Evolutionary conservation across 1,140 invertebrate species (phyloP), one percentile per base, ranked within the genome.

Genomic region (Muscidifurax raptorellus): DNA sequence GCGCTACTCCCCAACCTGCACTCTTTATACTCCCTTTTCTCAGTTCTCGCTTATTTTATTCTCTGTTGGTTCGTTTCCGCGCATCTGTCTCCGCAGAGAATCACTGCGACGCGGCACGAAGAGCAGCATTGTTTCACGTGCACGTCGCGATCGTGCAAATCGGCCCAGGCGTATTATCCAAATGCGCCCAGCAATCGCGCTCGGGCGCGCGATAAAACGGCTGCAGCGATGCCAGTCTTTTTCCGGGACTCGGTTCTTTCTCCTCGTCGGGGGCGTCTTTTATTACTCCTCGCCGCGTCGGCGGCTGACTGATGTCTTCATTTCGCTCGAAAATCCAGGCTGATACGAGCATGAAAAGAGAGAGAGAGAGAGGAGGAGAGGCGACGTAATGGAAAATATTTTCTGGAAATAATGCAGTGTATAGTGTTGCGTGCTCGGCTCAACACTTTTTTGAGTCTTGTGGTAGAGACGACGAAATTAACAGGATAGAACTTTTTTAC

Each of bases 61-160:
- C 72, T 27, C n/a, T 47, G 6, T 75, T 47, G 1, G 22, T 59
- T 59, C 52, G 18, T 59, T 59, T 59, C 6, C 52, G 52, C 6
- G 22, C 22, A 59, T 59, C 52, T n/a, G 18, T 27, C 30, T 25
- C 30, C 15, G 2, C 52, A 7, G 18, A 59, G 52, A 59, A 59
- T 59, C 18, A 59, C 52, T 22, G 5, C 52, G 52, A 59, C 22
- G 22, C 5, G 52, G 13, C n/a, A 52, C 52, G 76, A 36, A 78
- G 32, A 82, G 47, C 3, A 27, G 80, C 80, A 82, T 75, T 75
- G 80, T 75, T 82, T 76, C 36, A 82, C 36, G 67, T 59, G 69
- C 67, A 52, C 28, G 44, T 66, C 44, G 18, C 13, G 67, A 52
- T 81, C 79, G 30, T 52, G 40, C 40, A 52, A 72, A 81, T 81